These are phyloP conservation scores for Tauraco hartlaubi DNA, from an alignment of 2,797 vertebrate genomes.

Conservation along the genomic window DNA sequence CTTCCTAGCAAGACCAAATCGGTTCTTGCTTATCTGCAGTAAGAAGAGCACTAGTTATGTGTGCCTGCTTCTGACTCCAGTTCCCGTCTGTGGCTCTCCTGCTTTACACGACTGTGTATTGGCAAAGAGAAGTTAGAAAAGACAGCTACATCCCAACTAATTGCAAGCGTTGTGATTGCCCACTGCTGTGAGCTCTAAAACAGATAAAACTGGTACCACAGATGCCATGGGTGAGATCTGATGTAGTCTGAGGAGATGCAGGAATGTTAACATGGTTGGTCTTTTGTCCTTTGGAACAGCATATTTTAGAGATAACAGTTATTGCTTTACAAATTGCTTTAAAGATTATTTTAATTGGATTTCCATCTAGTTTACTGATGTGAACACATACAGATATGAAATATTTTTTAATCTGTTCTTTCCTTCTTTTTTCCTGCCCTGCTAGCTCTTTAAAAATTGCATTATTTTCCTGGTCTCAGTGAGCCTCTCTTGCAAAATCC, in stretches of 20 bases:
- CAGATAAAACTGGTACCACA: background rate
- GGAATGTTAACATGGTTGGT: background rate
- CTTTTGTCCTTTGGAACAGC: background rate
- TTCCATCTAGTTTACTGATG: background rate
- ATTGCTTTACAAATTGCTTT: background rate
- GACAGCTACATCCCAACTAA: background rate
- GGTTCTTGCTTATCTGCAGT: background rate
- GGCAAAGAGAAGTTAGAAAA: background rate
- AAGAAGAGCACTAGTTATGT: background rate
- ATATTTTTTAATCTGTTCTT: background rate
- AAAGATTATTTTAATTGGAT: background rate
- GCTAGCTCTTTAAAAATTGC: background rate
- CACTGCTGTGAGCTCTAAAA: background rate
- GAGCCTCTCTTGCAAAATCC: background rate
- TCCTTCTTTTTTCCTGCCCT: background rate
- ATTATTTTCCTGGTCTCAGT: background rate
- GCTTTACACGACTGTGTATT: fast-evolving
- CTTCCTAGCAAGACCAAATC: background rate
- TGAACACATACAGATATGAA: background rate
- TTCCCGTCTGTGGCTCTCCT: background rate
- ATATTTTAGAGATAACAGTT: background rate
- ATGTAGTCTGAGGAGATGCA: background rate
- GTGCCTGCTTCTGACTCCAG: background rate
- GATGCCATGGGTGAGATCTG: fast-evolving
- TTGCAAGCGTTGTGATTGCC: background rate